Base-by-base conservation (phyloP, 2,797 vertebrate genomes). In the Holocentrus rufus region DNA sequence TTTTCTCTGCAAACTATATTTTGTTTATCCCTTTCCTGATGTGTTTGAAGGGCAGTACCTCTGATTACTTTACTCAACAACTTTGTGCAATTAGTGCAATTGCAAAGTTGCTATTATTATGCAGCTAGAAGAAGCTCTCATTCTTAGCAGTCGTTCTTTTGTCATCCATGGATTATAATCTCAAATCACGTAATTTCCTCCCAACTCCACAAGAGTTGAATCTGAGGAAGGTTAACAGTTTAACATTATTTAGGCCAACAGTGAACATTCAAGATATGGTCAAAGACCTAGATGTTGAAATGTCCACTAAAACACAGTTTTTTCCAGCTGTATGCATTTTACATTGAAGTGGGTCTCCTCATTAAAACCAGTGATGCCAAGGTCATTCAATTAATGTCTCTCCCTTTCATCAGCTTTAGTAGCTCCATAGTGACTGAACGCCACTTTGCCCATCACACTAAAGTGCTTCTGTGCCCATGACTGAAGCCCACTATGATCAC, bases 401-500 rank as follows among this genome's bases (percentile, higher is more conserved):
- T 90, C 55, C 81, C 79, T 90, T 90, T 92, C 86, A 89, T 91
- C 81, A 84, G 82, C 81, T 85, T 81, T 83, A 88, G 76, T 80
- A 71, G 76, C 79, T 81, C 63, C 81, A 85, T 65, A 74, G 75
- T 76, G 80, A 89, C 79, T 87, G 83, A 90, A 74, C 77, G 74
- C 90, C 86, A 84, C 87, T 90, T 86, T 87, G 63, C 74, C 79
- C 78, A 85, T 88, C 81, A 82, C 79, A 82, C 76, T 85, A 79
- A 88, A 94, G 90, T 88, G 92, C 92, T 93, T 86, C 84, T 74
- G 87, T 86, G 87, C 90, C 91, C 59, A 83, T 79, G 82, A 77
- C 68, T 81, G 70, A 85, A 82, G 20, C 61, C 67, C 64, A 75
- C 76, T 64, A 47, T 61, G 72, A 85, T 85, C 71, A 86, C 50